Percentiles rank a stretch among this genome's conserved stretches.
phyloP scores from a whole-genome alignment of 2,888 invertebrate species.

The Prionchulus punctatus region DNA sequence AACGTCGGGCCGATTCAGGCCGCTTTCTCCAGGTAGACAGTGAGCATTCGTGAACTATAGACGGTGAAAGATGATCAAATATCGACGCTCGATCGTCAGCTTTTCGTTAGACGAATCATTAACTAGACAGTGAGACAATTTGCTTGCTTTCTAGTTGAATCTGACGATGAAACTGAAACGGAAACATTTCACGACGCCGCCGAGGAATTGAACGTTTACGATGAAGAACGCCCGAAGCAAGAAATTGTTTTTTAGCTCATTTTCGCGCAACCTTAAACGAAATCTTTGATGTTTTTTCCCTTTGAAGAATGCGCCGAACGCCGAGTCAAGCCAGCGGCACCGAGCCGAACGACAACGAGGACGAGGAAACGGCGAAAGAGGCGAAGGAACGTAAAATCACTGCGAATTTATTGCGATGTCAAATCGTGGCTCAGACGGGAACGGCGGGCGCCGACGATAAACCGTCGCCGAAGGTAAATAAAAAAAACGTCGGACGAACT shows the following conservation, averaged over 20 bases:
- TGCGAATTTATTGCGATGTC: neutral
- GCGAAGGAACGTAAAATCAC: neutral
- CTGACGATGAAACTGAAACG: constrained; percentile 1
- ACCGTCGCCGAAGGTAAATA: neutral
- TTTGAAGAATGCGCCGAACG: neutral
- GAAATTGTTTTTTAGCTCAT: too few species aligned
- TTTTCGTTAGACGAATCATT: too few species aligned
- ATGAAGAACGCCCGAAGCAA: neutral
- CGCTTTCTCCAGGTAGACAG: constrained; percentile 1
- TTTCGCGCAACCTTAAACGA: too few species aligned
- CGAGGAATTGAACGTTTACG: neutral
- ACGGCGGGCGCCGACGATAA: neutral
- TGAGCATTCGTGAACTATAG: too few species aligned
- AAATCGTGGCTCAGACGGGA: neutral
- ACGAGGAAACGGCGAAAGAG: neutral
- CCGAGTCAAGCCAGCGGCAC: neutral
- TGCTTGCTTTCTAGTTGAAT: too few species aligned
- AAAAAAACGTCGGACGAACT: neutral
- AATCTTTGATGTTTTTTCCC: neutral
- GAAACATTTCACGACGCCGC: constrained; percentile 2
- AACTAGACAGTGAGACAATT: too few species aligned
- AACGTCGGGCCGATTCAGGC: constrained; percentile 5
- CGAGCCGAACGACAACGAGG: neutral
- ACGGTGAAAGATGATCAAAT: too few species aligned
- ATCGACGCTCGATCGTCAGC: too few species aligned